Evolutionary conservation across 2,888 invertebrate species (phyloP).

Genomic region (Rotaria socialis): DNA sequence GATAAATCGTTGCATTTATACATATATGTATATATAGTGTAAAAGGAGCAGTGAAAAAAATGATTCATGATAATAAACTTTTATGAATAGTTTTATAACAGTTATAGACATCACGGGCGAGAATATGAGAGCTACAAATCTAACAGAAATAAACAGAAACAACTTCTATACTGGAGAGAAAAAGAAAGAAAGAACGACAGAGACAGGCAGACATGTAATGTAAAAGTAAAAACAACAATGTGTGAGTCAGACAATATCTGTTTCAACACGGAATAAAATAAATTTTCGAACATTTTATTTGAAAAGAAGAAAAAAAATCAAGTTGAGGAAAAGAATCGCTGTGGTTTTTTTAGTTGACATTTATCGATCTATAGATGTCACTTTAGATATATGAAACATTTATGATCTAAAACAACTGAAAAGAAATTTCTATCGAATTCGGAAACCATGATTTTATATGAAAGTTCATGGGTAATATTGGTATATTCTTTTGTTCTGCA

Average conservation of each 20-base stretch:
- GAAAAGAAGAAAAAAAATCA: neutral
- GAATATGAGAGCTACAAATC: neutral
- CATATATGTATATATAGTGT: neutral
- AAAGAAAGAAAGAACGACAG: neutral
- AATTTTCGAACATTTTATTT: neutral
- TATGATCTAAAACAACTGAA: too few species aligned
- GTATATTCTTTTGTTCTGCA: too few species aligned
- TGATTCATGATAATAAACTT: neutral
- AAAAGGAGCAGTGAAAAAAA: neutral
- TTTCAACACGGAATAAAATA: neutral
- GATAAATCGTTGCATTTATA: too few species aligned
- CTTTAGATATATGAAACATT: too few species aligned
- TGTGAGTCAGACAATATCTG: neutral
- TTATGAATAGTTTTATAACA: neutral
- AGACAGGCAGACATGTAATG: neutral
- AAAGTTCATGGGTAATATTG: too few species aligned
- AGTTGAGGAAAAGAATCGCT: neutral
- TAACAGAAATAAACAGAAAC: neutral
- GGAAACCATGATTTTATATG: neutral
- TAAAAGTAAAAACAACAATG: neutral
- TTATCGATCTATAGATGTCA: too few species aligned
- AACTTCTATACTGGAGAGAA: neutral
- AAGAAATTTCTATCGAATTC: neutral
- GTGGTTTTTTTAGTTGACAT: neutral
- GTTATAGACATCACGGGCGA: neutral